Conservation (phyloP, 2,888 invertebrate species). For the Amorpha juglandis region DNA sequence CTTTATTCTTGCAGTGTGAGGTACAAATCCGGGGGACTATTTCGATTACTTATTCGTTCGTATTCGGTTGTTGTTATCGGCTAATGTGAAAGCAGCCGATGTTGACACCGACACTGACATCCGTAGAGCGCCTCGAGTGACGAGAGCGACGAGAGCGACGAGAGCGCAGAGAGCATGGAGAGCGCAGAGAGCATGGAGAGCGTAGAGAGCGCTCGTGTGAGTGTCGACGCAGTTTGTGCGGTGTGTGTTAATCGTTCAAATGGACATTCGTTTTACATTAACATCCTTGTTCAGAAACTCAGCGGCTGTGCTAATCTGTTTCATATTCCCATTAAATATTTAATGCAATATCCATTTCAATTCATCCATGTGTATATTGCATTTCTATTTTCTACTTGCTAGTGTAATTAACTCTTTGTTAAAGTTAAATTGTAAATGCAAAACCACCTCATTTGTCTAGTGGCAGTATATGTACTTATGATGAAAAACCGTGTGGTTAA, state of each 20-base stretch:
- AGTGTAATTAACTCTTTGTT: no score
- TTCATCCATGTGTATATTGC: not conserved
- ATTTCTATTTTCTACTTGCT: not conserved
- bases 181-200: not conserved
- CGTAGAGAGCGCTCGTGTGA: not conserved
- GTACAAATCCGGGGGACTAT: no score
- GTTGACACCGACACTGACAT: no score
- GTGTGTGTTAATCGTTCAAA: slow-evolving; percentile 6
- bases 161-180: not conserved
- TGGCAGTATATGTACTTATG: no score
- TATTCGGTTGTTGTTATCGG: no score
- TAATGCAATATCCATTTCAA: not conserved
- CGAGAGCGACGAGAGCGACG: not conserved
- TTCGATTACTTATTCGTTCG: no score
- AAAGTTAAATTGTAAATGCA: no score
- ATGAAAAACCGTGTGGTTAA: no score
- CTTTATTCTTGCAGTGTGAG: no score
- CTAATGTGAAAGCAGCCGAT: no score
- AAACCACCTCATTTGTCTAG: no score
- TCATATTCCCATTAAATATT: not conserved
- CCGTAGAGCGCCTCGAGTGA: no score
- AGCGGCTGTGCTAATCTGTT: not conserved
- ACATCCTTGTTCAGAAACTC: not conserved
- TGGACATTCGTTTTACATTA: not conserved
- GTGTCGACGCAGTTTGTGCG: not conserved